Conservation (phyloP, 2,888 invertebrate genomes). For the Drosophila flavopinicola region DNA sequence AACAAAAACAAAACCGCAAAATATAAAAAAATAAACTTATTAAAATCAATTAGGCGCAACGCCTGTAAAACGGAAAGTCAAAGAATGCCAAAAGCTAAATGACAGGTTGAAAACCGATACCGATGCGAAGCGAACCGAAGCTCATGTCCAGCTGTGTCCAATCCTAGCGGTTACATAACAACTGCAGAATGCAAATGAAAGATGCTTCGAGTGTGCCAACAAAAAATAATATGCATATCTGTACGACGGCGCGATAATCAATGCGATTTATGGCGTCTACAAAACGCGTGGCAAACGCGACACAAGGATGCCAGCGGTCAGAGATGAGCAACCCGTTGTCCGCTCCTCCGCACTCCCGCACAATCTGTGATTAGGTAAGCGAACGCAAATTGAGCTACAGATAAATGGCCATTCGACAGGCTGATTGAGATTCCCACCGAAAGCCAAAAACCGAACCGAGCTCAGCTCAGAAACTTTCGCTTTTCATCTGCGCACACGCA, state of each 20-base stretch:
- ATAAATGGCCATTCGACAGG: conserved; percentile 64
- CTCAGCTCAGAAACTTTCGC: conserved; percentile 62
- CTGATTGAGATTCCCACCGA: conserved; percentile 72
- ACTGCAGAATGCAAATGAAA: conserved; percentile 48
- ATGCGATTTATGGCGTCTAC: conserved; percentile 68
- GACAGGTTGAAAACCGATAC: conserved; percentile 38
- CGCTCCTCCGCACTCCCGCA: conserved; percentile 1
- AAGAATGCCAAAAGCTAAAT: conserved; percentile 53
- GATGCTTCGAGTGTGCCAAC: conserved; percentile 46
- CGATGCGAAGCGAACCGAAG: not conserved
- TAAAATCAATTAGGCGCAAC: conserved; percentile 52
- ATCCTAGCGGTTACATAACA: conserved; percentile 45
- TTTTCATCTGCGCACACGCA: conserved; percentile 51
- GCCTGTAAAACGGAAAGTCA: conserved; percentile 46
- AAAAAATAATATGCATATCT: conserved; percentile 7
- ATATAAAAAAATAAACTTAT: conserved; percentile 26
- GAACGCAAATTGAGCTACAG: conserved; percentile 64
- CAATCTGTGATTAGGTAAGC: conserved; percentile 59
- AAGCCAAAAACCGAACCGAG: conserved; percentile 11
- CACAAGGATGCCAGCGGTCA: conserved; percentile 62
- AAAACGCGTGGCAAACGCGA: conserved; percentile 68
- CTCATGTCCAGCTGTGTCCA: not conserved
- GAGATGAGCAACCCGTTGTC: conserved; percentile 18
- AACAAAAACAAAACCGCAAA: not conserved
- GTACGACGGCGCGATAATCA: conserved; percentile 64